A percentile compares a stretch with the other conserved stretches of the same genome.
phyloP scores from a whole-genome alignment of 2,113 vertebrate genomes.

The Calyptommatus sinebrachiatus region DNA sequence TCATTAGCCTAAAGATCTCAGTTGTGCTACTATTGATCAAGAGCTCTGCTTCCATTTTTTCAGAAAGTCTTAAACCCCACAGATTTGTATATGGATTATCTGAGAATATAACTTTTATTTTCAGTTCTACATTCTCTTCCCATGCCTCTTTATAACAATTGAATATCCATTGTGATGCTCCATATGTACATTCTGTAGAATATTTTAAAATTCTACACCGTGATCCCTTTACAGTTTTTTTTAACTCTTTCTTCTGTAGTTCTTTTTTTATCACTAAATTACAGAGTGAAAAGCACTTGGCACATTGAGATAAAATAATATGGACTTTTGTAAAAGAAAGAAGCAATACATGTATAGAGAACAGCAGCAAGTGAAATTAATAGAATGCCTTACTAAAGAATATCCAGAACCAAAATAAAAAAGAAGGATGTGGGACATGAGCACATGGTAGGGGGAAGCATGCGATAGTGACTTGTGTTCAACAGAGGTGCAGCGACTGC shows the following conservation, averaged over 20 bases:
- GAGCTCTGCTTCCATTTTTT: no score
- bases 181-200: not conserved
- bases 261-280: not conserved
- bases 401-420: not conserved
- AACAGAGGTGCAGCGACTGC: no score
- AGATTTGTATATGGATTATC: not conserved
- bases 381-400: not conserved
- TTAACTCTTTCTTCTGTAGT: no score
- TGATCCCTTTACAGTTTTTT: not conserved
- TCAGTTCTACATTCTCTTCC: not conserved
- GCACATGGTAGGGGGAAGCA: no score
- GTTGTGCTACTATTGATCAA: no score
- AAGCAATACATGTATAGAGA: not conserved
- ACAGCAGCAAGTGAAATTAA: slow-evolving; percentile 1
- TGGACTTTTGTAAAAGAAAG: not conserved
- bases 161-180: not conserved
- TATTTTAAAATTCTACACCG: not conserved
- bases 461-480: no score
- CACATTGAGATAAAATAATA: slow-evolving; percentile 10
- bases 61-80: no score
- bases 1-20: no score
- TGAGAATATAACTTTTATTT: not conserved
- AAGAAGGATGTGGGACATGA: no score
- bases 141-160: not conserved
- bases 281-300: not conserved